Base-by-base conservation (phyloP, 2,797 vertebrate species). In the Tokudaia tokunoshimensis region DNA sequence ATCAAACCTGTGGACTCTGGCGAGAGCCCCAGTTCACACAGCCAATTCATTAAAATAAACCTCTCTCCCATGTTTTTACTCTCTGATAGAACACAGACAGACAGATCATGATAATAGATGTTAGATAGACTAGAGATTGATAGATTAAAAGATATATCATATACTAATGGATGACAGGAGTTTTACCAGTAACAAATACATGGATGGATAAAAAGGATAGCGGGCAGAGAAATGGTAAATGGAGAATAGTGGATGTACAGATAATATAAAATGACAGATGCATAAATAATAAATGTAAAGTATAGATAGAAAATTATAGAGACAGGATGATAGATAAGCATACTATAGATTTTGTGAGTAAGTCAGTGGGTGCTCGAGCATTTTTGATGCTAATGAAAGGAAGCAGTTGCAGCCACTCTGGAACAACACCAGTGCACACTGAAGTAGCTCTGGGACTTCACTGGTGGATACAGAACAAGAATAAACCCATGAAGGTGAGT, bases 301-400 rank as follows among this genome's bases (percentile, higher is more conserved):
- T 65, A 34, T 67, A 50, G 47, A 8, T 34, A 34, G 17, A 67
- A 63, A 34, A 22, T 13, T n/a, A 67, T n/a, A 67, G 59, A 84
- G 17, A 67, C 11, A 20, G 34, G 17, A 47, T 74, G 29, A 47
- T 74, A 41, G n/a, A 6, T 24, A 41, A 37, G 22, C 22, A 55
- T 12, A 22, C 12, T 20, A 26, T 6, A 61, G 80, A 61, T 67
- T 65, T 34, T 41, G 55, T 24, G 7, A 31, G 19, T 6, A 37
- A 31, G 7, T 47, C 37, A 2, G 11, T n/a, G 55, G 4, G 6
- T 26, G 31, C 6, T 5, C 17, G 5, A 52, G 44, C 24, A 44
- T 8, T 6, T 0, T 2, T 41, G 31, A 34, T 4, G 1, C n/a
- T 12, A 24, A 65, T 4, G 1, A 61, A 20, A 34, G 34, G 79